Evolutionary conservation across 2,797 vertebrate species (phyloP).

Genomic region (Cottoperca gobio): DNA sequence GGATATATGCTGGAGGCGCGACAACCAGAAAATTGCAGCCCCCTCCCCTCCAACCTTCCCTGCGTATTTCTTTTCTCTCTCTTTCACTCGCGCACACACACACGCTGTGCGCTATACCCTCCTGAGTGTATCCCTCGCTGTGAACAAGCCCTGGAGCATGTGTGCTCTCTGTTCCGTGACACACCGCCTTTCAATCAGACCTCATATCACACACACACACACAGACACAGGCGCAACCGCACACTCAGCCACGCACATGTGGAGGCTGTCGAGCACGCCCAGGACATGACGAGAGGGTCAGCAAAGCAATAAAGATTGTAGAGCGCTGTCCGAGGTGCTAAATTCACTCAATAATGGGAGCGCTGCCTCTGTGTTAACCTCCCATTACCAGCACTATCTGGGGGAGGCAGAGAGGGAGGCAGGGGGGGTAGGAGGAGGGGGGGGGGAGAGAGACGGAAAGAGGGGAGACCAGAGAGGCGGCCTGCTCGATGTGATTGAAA

Average conservation of each 20-base stretch:
- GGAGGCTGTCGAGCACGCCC: conserved; percentile 81
- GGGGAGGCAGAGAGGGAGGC: conserved; percentile 61
- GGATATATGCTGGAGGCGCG: conserved; percentile 94
- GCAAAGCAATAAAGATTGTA: conserved; percentile 99
- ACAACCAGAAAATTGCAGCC: conserved; percentile 99
- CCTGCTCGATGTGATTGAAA: conserved; percentile 84
- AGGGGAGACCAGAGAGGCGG: conserved; percentile 72
- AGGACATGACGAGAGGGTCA: conserved; percentile 99
- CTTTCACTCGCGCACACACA: conserved; percentile 60
- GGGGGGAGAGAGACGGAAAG: conserved; percentile 38
- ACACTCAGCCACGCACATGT: conserved; percentile 58
- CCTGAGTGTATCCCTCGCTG: conserved; percentile 94
- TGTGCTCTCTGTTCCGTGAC: conserved; percentile 97
- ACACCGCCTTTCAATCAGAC: conserved; percentile 99
- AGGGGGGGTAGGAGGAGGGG: conserved; percentile 3
- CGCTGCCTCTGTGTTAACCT: conserved; percentile 98
- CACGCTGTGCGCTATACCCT: conserved; percentile 85
- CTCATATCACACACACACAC: conserved; percentile 72
- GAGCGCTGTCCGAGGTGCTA: conserved; percentile 98
- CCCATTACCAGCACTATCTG: conserved; percentile 97
- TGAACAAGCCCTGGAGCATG: conserved; percentile 96
- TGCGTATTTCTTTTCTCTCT: conserved; percentile 66
- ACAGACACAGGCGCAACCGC: conserved; percentile 23
- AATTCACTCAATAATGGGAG: conserved; percentile 99
- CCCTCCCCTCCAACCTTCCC: conserved; percentile 79